These are phyloP conservation scores for Tetropium fuscum DNA, from an alignment of 2,888 invertebrate genomes.

Conservation along the genomic window DNA sequence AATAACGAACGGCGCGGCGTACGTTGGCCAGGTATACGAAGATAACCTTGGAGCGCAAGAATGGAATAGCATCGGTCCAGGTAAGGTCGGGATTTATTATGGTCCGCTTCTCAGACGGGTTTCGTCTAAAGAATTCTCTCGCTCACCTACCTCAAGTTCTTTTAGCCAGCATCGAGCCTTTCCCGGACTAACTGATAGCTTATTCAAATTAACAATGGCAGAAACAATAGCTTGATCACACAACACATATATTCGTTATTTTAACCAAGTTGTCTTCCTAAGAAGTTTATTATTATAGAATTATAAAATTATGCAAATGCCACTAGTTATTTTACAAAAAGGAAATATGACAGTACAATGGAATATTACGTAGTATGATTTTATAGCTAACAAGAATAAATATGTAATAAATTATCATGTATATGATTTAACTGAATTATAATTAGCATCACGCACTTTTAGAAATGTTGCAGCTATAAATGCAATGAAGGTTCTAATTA, in stretches of 20 bases:
- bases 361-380: no score
- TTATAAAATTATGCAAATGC: no score
- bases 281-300: no score
- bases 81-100: conserved; percentile 53
- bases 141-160: conserved; percentile 8
- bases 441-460: no score
- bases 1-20: conserved; percentile 55
- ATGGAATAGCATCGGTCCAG: conserved; percentile 58
- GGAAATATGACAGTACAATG: no score
- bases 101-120: conserved; percentile 31
- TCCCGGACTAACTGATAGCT: conserved; percentile 4
- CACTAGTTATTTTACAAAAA: no score
- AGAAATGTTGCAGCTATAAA: no score
- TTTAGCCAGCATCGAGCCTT: conserved; percentile 3
- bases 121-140: background rate
- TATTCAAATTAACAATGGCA: conserved; percentile 15
- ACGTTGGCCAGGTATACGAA: conserved; percentile 60
- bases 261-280: no score
- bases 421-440: no score
- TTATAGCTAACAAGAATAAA: no score
- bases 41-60: conserved; percentile 61
- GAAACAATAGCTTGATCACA: conserved; percentile 5
- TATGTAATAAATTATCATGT: no score
- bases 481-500: no score
- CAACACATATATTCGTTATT: background rate